Conservation (phyloP, 2,888 invertebrate species). For the Bellardia bayeri region DNA sequence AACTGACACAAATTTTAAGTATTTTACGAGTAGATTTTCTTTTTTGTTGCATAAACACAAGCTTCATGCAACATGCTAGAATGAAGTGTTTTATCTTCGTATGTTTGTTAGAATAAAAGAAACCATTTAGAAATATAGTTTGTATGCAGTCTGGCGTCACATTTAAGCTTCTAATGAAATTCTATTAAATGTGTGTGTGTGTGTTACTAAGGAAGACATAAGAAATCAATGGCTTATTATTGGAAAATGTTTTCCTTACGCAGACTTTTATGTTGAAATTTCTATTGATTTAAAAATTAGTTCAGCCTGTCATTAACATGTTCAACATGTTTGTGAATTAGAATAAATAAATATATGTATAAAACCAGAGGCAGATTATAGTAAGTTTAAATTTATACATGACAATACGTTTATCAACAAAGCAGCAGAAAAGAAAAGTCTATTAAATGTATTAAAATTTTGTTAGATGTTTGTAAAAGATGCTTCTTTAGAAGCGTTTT, state of each 20-base stretch:
- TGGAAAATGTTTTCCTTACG: background rate
- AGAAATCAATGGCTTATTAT: background rate
- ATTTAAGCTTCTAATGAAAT: slow-evolving; percentile 24
- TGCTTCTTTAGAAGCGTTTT: too few species aligned
- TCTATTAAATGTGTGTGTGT: background rate
- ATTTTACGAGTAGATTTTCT: slow-evolving; percentile 38
- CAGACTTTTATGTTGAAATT: background rate
- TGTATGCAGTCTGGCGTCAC: background rate
- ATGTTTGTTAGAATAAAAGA: background rate
- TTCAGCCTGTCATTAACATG: slow-evolving; percentile 25
- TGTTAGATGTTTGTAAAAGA: too few species aligned
- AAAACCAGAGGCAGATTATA: background rate
- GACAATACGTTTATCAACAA: background rate
- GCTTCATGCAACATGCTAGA: slow-evolving; percentile 35
- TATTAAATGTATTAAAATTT: background rate
- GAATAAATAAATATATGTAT: background rate
- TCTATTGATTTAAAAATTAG: slow-evolving; percentile 37
- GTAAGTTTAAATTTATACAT: background rate
- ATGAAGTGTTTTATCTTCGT: slow-evolving; percentile 12
- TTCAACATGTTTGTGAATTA: slow-evolving; percentile 20
- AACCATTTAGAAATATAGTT: slow-evolving; percentile 7
- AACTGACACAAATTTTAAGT: slow-evolving; percentile 63
- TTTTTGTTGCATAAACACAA: slow-evolving; percentile 37
- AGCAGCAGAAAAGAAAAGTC: slow-evolving; percentile 25
- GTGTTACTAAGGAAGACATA: background rate